Evolutionary conservation across 2,113 vertebrate species (phyloP).

Genomic region (Esox niger): DNA sequence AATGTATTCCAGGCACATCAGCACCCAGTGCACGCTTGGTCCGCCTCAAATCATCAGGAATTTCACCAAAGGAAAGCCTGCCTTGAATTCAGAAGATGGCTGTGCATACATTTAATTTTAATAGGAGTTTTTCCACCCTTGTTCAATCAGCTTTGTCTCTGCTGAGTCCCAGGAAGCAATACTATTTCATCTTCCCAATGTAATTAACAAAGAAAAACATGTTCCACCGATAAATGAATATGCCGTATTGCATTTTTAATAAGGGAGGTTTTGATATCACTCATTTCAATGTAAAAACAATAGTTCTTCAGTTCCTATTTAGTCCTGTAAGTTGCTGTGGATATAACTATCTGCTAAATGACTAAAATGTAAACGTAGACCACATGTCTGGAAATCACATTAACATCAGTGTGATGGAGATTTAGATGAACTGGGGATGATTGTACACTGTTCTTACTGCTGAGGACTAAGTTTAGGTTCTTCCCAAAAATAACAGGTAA

Average conservation of each 20-base stretch:
- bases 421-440: too few relatives aligned
- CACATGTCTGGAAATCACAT: background rate
- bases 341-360: too few relatives aligned
- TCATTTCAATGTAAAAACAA: background rate
- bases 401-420: too few relatives aligned
- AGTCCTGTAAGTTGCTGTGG: too few relatives aligned
- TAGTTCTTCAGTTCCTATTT: too few relatives aligned
- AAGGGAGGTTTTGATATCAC: slow-evolving; percentile 1
- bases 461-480: too few relatives aligned
- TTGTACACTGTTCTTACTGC: too few relatives aligned
- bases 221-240: slow-evolving; percentile 21
- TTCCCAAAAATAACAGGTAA: too few relatives aligned
- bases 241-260: slow-evolving; percentile 18
- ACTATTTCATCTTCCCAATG: slow-evolving; percentile 41
- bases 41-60: slow-evolving; percentile 70
- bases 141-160: slow-evolving; percentile 37
- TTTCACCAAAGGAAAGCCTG: slow-evolving; percentile 68
- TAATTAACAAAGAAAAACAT: slow-evolving; percentile 48
- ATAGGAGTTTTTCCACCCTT: slow-evolving; percentile 46
- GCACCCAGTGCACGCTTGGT: slow-evolving; percentile 61
- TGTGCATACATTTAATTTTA: slow-evolving; percentile 62
- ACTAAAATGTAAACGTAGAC: background rate
- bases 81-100: slow-evolving; percentile 66
- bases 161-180: slow-evolving; percentile 38
- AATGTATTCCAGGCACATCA: slow-evolving; percentile 65